Evolutionary conservation across 2,888 invertebrate genomes (phyloP), one percentile per base, ranked within the genome.

Genomic region (Dasypolia templi): DNA sequence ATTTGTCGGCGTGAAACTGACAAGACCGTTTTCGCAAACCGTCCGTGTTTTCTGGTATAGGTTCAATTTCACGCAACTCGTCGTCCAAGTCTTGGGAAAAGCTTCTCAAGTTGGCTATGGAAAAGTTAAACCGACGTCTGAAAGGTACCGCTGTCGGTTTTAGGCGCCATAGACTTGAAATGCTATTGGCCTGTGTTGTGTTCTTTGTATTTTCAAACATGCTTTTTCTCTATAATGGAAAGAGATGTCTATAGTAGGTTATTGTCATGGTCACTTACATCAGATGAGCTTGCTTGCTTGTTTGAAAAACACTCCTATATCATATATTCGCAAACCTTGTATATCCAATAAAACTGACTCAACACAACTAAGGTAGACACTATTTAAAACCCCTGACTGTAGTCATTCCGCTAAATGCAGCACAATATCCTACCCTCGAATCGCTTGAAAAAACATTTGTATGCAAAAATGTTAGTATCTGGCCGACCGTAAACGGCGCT

Each of bases 371-470:
- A 62, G 75, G 51, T 67, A 44, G 64, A 51, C 35, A 74, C 74
- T 81, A 81, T 81, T 75, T 55, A 81, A 79, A 79, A 75, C 63
- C 63, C 78, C 81, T 79, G 67, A 81, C 81, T 64, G 72, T 44
- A 64, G 32, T 75, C 46, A 7, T 78, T 74, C 42, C 14, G 42
- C 32, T 78, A 81, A 76, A 74, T 76, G 69, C 76, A 61, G 11
- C 42, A 75, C 63, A 59, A 51, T 61, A 51, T 81, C 49, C 69
- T 26, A 79, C 81, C 81, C 82, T 75, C 56, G 53, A 51, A 75
- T 81, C 68, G 77, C 77, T 55, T 62, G 68, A 75, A 79, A 79
- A 76, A 81, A 69, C 79, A 79, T 79, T 79, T 69, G n/a, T 81
- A 79, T 79, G 79, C 79, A 75, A 79, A 79, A 81, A 69, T 6